phyloP scores from a whole-genome alignment of 2,888 invertebrate genomes.

The Phymatocera aterrima region DNA sequence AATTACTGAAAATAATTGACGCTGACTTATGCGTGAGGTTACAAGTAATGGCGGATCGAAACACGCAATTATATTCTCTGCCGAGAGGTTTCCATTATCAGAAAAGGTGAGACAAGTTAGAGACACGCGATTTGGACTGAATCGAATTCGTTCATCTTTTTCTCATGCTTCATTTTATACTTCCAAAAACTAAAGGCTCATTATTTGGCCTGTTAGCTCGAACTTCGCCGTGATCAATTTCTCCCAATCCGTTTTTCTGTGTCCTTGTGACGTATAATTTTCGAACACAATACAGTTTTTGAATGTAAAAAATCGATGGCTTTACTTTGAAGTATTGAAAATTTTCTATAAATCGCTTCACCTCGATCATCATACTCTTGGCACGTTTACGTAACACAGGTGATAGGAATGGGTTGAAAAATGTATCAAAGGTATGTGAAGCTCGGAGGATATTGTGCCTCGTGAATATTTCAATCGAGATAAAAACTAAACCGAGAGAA shows the following conservation, averaged over 20 bases:
- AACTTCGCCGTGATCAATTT: neutral
- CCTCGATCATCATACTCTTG: neutral
- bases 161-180: neutral
- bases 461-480: constrained; percentile 2
- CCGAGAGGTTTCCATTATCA: constrained; percentile 36
- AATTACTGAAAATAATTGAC: constrained; percentile 12
- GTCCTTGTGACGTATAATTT: neutral
- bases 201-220: neutral
- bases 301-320: neutral
- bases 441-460: neutral
- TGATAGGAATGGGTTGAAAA: constrained; percentile 1
- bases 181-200: neutral
- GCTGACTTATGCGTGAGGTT: neutral
- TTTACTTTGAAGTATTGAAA: neutral
- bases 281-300: neutral
- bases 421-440: neutral
- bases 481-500: neutral
- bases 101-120: neutral
- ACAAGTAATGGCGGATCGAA: neutral
- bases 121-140: constrained; percentile 23
- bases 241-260: neutral
- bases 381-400: neutral
- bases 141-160: neutral
- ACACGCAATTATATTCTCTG: constrained; percentile 1
- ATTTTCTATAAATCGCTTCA: neutral